phyloP scores from a whole-genome alignment of 2,113 vertebrate species.

The Isurus oxyrinchus region DNA sequence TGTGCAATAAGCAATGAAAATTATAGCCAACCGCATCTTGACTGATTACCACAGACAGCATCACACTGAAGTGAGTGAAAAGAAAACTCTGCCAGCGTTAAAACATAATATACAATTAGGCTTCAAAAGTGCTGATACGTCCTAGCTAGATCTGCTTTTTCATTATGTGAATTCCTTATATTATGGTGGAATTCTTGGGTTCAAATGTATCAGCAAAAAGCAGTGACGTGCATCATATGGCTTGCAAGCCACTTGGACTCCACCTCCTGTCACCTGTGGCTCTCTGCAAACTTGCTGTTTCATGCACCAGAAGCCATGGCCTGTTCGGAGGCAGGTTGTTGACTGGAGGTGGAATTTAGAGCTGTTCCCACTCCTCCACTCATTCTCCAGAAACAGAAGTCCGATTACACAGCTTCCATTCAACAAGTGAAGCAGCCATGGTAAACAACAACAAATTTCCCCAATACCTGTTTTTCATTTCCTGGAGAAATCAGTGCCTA shows the following conservation, averaged over 20 bases:
- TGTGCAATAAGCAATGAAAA: background rate
- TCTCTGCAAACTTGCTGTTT: background rate
- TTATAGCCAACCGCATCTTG: background rate
- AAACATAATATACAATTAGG: conserved; percentile 14
- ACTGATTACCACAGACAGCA: conserved; percentile 1
- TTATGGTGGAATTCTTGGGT: background rate
- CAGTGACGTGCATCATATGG: background rate
- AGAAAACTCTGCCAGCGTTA: background rate
- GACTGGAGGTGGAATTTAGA: background rate
- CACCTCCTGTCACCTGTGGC: background rate
- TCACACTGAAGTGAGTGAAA: background rate
- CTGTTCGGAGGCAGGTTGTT: too few relatives aligned
- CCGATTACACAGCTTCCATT: background rate
- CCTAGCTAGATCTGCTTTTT: conserved; percentile 16
- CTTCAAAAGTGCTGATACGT: background rate
- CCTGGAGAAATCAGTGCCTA: background rate
- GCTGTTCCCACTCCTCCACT: background rate
- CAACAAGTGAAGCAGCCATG: background rate
- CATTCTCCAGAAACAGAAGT: background rate
- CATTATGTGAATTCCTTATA: background rate
- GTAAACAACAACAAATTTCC: background rate
- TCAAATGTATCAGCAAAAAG: background rate
- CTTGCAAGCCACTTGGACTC: background rate
- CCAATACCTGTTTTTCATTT: background rate
- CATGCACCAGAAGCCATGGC: background rate